These are phyloP conservation scores for Cuniculus paca DNA, from an alignment of 2,797 vertebrate genomes.

Conservation along the genomic window DNA sequence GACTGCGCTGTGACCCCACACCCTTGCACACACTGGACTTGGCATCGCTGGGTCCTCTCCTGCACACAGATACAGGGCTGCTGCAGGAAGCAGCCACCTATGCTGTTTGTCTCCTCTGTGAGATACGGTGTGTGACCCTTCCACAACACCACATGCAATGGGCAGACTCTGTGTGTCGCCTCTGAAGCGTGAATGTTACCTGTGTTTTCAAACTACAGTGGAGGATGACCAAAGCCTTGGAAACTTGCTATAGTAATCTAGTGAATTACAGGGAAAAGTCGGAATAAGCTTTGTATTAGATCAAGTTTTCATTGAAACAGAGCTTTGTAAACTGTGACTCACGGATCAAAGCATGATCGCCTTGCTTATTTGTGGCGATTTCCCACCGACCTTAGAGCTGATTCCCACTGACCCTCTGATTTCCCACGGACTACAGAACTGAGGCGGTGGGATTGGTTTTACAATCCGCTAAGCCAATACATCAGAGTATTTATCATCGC, in stretches of 20 bases:
- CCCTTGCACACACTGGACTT: rapidly evolving
- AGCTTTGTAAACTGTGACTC: neutral
- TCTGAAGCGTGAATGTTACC: rapidly evolving
- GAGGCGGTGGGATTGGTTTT: rapidly evolving
- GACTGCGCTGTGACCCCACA: no score
- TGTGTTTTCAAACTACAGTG: neutral
- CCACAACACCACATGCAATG: rapidly evolving
- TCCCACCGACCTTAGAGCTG: rapidly evolving
- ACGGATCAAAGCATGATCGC: neutral
- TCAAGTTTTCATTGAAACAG: neutral
- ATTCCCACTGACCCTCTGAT: neutral
- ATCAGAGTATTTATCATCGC: neutral
- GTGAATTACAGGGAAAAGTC: rapidly evolving
- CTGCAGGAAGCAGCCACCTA: rapidly evolving
- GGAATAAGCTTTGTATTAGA: neutral
- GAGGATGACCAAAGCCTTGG: neutral
- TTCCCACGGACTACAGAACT: rapidly evolving
- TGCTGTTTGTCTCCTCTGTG: rapidly evolving
- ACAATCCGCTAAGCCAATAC: neutral
- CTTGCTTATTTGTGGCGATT: rapidly evolving
- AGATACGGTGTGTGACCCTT: rapidly evolving
- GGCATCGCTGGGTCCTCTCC: neutral
- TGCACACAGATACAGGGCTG: rapidly evolving
- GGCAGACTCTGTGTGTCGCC: rapidly evolving
- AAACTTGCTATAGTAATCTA: rapidly evolving